Evolutionary conservation across 2,113 vertebrate species (phyloP).

Genomic region (Paedocypris sp.): DNA sequence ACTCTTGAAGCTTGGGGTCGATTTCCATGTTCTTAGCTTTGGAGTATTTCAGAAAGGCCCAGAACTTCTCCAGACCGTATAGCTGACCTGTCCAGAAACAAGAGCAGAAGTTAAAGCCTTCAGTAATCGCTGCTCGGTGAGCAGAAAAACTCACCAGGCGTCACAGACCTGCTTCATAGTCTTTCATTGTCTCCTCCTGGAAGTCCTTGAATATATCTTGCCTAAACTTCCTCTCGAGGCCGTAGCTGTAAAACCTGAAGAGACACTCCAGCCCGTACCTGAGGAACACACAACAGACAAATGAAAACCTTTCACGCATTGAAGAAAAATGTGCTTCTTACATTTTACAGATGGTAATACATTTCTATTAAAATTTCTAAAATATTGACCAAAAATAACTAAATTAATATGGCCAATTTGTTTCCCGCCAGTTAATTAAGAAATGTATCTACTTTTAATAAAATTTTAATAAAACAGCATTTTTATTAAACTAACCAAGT

Average conservation of each 20-base stretch:
- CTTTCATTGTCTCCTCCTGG: conserved; percentile 91
- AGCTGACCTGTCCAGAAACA: conserved; percentile 90
- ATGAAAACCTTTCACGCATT: neutral
- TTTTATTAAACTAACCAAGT: no score
- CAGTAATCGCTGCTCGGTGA: neutral
- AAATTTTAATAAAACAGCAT: no score
- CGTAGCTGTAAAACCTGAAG: conserved; percentile 98
- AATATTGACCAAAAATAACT: neutral
- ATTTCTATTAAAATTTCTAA: no score
- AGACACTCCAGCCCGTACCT: conserved; percentile 98
- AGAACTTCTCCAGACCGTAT: conserved; percentile 97
- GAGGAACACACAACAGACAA: conserved; percentile 5
- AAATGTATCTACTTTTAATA: no score
- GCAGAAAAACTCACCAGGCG: no score
- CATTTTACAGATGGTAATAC: no score
- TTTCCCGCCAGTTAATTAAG: no score
- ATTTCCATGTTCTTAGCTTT: conserved; percentile 95
- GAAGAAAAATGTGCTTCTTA: no score
- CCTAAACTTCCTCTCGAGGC: conserved; percentile 93
- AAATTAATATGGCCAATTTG: no score
- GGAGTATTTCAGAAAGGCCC: conserved; percentile 98
- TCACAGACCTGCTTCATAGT: conserved; percentile 87
- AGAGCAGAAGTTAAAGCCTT: neutral
- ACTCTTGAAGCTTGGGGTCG: conserved; percentile 85
- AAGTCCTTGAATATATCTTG: conserved; percentile 96